These are phyloP conservation scores for Anguilla marmorata DNA, from an alignment of 2,797 vertebrate genomes.

Conservation along the genomic window DNA sequence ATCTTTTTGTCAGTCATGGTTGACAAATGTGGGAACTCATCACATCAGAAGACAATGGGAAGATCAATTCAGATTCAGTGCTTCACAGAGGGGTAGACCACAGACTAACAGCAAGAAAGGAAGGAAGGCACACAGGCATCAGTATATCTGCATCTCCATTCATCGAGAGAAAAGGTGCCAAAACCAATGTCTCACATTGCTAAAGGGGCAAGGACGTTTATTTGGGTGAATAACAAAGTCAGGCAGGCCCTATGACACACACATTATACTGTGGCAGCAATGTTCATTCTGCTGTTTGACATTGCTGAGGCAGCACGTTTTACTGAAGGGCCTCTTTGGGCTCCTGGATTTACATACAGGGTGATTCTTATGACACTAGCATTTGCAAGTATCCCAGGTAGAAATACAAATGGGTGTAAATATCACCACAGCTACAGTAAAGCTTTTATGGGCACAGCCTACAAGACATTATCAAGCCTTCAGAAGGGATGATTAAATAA, in stretches of 20 bases:
- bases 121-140: neutral
- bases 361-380: neutral
- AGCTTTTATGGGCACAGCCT: slow-evolving; percentile 56
- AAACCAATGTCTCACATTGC: neutral
- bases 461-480: slow-evolving; percentile 61
- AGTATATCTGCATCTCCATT: neutral
- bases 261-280: neutral
- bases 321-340: neutral
- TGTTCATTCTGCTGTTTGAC: neutral
- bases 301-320: neutral
- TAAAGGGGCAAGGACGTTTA: neutral
- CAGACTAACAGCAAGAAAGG: neutral
- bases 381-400: neutral
- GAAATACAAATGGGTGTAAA: slow-evolving; percentile 58
- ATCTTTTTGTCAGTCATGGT: neutral
- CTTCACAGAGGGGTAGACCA: neutral
- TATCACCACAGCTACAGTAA: slow-evolving; percentile 56
- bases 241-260: neutral
- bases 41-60: neutral
- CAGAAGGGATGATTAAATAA: slow-evolving; percentile 53
- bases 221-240: neutral
- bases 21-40: slow-evolving; percentile 14
- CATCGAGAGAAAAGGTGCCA: neutral
- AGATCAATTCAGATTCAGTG: neutral
- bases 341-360: neutral